A percentile compares a stretch with the other conserved stretches of the same genome.
Evolutionary conservation across 2,113 vertebrate species (phyloP).

Genomic region (Toxotes chatareus): DNA sequence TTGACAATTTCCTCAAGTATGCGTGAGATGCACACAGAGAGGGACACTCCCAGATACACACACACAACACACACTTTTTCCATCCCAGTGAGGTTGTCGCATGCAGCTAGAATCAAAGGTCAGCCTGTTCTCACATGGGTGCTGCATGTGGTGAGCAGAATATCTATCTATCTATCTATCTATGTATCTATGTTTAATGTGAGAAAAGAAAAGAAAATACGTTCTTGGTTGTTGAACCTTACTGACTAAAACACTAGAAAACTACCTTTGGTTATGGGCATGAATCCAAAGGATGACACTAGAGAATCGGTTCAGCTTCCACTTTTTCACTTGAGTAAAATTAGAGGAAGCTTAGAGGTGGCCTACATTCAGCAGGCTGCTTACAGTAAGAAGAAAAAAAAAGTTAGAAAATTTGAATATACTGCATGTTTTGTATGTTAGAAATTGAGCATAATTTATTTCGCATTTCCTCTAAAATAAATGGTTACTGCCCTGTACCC

Average conservation of each 20-base stretch:
- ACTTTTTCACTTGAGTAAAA: constrained; percentile 19
- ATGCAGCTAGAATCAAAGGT: constrained; percentile 64
- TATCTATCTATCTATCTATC: background rate
- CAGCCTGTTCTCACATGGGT: constrained; percentile 45
- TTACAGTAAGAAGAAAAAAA: background rate
- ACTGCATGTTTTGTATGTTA: background rate
- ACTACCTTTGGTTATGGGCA: constrained; percentile 33
- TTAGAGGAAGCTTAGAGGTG: constrained; percentile 20
- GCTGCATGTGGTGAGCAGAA: constrained; percentile 44
- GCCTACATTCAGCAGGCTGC: background rate
- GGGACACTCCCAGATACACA: constrained; percentile 43
- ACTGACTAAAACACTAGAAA: constrained; percentile 7
- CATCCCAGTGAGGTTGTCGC: constrained; percentile 46
- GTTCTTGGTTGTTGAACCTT: constrained; percentile 11
- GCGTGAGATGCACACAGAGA: constrained; percentile 65
- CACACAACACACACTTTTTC: constrained; percentile 31
- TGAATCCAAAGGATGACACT: constrained; percentile 27
- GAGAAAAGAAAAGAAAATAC: background rate
- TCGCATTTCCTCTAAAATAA: background rate
- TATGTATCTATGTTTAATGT: background rate
- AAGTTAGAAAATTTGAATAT: background rate
- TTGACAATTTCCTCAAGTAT: constrained; percentile 84
- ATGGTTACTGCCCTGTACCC: background rate
- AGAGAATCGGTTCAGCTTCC: constrained; percentile 29
- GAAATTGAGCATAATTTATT: background rate